These are phyloP conservation scores for Hylaea fasciaria DNA, from an alignment of 2,888 invertebrate species.

Conservation along the genomic window DNA sequence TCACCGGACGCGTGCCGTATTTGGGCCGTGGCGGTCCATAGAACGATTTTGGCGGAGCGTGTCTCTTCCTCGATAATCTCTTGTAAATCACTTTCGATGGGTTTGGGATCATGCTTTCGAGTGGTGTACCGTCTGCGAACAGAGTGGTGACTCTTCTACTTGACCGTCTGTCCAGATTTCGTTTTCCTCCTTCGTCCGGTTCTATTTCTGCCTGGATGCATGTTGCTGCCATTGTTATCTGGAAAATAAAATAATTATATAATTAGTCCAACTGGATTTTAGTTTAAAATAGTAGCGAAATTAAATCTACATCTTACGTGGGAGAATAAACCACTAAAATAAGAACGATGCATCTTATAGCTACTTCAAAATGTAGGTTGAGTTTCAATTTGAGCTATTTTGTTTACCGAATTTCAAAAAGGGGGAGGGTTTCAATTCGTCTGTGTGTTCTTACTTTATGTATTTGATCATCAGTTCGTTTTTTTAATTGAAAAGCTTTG, in stretches of 20 bases:
- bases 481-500: no score
- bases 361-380: no score
- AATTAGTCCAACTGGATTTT: no score
- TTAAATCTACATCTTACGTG: no score
- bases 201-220: conserved; percentile 49
- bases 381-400: no score
- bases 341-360: no score
- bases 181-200: conserved; percentile 46
- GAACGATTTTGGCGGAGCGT: conserved; percentile 51
- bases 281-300: no score
- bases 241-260: conserved; percentile 47
- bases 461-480: no score
- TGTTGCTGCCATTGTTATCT: conserved; percentile 67
- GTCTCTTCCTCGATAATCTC: conserved; percentile 52
- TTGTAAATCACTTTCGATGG: conserved; percentile 64
- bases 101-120: conserved; percentile 55
- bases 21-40: conserved; percentile 58
- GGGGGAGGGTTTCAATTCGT: no score
- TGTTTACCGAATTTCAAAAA: no score
- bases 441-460: no score
- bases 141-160: conserved; percentile 64
- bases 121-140: conserved; percentile 57
- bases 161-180: conserved; percentile 43
- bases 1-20: conserved; percentile 45
- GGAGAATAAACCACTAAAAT: no score